These are phyloP conservation scores for Notothenia coriiceps DNA, from an alignment of 2,113 vertebrate genomes.

Conservation along the genomic window DNA sequence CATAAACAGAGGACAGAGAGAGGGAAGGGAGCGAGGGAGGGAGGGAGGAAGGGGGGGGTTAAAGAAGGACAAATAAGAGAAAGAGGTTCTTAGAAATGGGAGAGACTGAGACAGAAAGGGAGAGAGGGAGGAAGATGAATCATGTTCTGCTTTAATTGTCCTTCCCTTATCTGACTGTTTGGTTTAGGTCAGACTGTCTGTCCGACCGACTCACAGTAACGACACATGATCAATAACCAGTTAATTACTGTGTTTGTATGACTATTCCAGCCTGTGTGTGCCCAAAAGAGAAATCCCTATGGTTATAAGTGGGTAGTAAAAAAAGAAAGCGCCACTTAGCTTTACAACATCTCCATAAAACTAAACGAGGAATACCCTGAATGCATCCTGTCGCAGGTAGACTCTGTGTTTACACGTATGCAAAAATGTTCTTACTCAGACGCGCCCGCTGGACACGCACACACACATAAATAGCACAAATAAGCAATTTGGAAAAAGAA, in stretches of 20 bases:
- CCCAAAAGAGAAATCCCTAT: conserved; percentile 19
- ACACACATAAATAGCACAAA: conserved; percentile 27
- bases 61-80: conserved; percentile 65
- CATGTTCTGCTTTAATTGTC: conserved; percentile 79
- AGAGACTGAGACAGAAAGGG: conserved; percentile 44
- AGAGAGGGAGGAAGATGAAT: conserved; percentile 69
- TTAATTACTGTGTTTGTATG: conserved; percentile 39
- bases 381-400: conserved; percentile 30
- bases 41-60: conserved; percentile 8
- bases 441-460: conserved; percentile 9
- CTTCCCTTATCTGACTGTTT: conserved; percentile 68
- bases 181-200: conserved; percentile 62
- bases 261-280: conserved; percentile 13
- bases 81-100: conserved; percentile 82
- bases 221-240: conserved; percentile 73
- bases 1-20: conserved; percentile 78
- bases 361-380: conserved; percentile 22
- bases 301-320: conserved; percentile 27
- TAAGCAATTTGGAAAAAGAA: conserved; percentile 35
- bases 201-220: conserved; percentile 59
- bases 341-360: conserved; percentile 64
- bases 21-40: conserved; percentile 15
- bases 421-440: conserved; percentile 3
- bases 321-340: conserved; percentile 32
- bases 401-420: conserved; percentile 38